These are phyloP conservation scores for Epizoanthus stellaris DNA, from an alignment of 92 coral and sea anemone species.

Conservation along the genomic window DNA sequence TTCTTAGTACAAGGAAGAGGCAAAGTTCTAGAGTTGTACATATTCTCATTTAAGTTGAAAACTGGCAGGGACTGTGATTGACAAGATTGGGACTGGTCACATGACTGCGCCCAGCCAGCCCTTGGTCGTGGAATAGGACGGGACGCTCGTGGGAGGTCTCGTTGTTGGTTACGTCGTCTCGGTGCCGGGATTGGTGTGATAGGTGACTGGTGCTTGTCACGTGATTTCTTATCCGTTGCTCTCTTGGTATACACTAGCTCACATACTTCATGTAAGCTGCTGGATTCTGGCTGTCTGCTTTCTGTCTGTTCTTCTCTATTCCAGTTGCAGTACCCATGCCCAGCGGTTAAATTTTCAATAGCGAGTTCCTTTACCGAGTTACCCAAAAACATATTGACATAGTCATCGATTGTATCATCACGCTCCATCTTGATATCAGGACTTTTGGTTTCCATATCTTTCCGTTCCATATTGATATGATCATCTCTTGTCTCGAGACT, in stretches of 20 bases:
- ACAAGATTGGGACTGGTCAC: background rate
- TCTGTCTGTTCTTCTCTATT: background rate
- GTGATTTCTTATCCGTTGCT: background rate
- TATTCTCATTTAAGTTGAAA: too few relatives aligned
- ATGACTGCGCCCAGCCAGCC: background rate
- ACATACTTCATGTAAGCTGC: background rate
- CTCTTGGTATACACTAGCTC: background rate
- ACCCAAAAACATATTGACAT: background rate
- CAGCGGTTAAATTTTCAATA: background rate
- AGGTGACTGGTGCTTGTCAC: background rate
- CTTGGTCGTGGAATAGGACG: constrained; percentile 1
- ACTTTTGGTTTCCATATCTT: background rate
- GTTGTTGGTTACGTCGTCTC: background rate
- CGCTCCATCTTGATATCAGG: background rate
- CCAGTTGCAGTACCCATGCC: background rate
- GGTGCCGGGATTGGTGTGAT: constrained; percentile 16
- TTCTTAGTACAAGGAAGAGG: too few relatives aligned
- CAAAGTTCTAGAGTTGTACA: too few relatives aligned
- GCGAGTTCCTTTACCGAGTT: background rate
- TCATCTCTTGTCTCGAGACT: background rate
- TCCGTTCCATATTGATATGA: background rate
- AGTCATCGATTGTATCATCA: background rate
- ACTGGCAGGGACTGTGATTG: too few relatives aligned
- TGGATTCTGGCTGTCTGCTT: background rate
- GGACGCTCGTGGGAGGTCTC: background rate